Evolutionary conservation across 2,113 vertebrate genomes (phyloP).

Genomic region (Saimiri boliviensis): DNA sequence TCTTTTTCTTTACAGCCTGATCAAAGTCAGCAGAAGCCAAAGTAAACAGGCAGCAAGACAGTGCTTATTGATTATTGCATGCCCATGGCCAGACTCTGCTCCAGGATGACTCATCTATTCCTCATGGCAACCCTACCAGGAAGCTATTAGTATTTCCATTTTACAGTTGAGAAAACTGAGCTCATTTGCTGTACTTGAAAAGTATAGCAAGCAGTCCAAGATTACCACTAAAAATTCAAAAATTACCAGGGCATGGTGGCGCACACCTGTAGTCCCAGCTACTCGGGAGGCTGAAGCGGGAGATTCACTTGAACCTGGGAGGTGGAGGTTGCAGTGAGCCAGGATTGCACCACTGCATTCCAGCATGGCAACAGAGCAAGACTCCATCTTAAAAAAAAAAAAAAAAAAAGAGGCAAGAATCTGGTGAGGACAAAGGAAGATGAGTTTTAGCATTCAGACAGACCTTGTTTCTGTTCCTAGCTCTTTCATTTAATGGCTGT

Average conservation of each 20-base stretch:
- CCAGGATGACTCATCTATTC: neutral
- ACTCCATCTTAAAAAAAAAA: no score
- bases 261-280: no score
- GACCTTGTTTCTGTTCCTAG: neutral
- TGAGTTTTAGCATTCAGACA: neutral
- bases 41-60: neutral
- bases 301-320: no score
- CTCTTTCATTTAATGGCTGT: neutral
- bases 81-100: neutral
- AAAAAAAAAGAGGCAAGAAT: neutral
- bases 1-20: neutral
- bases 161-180: neutral
- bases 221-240: neutral
- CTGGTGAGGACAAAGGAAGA: neutral
- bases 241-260: no score
- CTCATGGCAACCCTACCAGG: neutral
- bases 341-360: no score
- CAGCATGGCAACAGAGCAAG: no score
- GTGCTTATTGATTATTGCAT: slow-evolving; percentile 5
- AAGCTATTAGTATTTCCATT: neutral
- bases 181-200: neutral
- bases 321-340: no score
- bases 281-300: no score
- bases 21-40: neutral
- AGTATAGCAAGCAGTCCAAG: neutral